Evolutionary conservation across 2,797 vertebrate genomes (phyloP), one percentile per base, ranked within the genome.

Genomic region (Gobionotothen gibberifrons): DNA sequence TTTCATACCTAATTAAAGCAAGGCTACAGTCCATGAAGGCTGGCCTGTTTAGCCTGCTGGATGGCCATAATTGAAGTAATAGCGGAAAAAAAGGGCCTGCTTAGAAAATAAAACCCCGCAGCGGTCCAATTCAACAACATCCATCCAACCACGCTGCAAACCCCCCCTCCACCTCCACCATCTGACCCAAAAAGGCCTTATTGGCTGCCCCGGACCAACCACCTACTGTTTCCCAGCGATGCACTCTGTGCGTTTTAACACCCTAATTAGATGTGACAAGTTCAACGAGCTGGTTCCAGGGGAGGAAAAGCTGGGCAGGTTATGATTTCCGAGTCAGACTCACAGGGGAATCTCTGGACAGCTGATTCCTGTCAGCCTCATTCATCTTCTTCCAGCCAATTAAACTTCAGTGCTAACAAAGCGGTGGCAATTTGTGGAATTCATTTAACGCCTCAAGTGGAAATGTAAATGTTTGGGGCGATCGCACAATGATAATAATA

Each of bases 261-360:
- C 93, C 91, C 93, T 97, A 97, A 98, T 97, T 95, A 96, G 95
- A 96, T 95, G 93, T 97, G 96, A 98, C 97, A 97, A 96, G 96
- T 97, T 98, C 95, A 97, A 96, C 96, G 95, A 96, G 95, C 96
- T 94, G 82, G 89, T 90, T 93, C 83, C 76, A 85, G 88, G 78
- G 76, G 83, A 94, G 94, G 94, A 96, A 96, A 95, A 93, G 93
- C 93, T 92, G 95, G 95, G 95, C 94, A 95, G 95, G 95, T 97
- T 95, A 95, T 96, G 96, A 96, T 96, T 96, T 97, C 96, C 95
- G 96, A 97, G 93, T 94, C 93, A 91, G 88, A 85, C 88, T 89
- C 91, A 86, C 90, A 88, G 89, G 90, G 92, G 91, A 93, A 91
- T 89, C 87, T 79, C 49, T 77, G 89, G 91, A 92, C 91, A 90